A percentile compares a stretch with the other conserved stretches of the same genome.
phyloP scores from a whole-genome alignment of 64 coral and sea anemone genomes.

The Exaiptasia diaphana region DNA sequence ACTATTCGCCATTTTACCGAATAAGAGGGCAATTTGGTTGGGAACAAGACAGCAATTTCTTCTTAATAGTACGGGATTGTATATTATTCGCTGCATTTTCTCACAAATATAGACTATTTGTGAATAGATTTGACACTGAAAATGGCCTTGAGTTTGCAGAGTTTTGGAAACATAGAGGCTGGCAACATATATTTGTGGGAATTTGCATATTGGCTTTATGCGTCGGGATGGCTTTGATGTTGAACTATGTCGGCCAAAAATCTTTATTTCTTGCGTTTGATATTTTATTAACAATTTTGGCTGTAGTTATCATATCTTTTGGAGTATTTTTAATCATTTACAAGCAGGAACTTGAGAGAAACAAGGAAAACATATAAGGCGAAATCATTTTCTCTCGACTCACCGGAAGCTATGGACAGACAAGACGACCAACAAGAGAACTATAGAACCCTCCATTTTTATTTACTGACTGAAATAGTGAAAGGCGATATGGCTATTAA shows the following conservation, averaged over 20 bases:
- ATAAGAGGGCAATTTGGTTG: constrained; percentile 2
- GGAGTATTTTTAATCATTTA: not conserved
- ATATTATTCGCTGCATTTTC: not conserved
- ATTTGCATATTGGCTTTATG: not conserved
- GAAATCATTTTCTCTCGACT: no score
- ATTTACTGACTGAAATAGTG: no score
- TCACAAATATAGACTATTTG: not conserved
- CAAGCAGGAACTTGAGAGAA: no score
- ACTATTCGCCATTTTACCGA: not conserved
- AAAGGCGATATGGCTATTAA: no score
- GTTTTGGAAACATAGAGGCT: constrained; percentile 12
- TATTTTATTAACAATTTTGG: not conserved
- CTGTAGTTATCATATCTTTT: not conserved
- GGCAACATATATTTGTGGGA: constrained; percentile 6
- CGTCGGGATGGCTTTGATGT: not conserved
- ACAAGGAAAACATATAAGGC: no score
- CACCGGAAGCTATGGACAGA: no score
- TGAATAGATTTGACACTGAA: constrained; percentile 1
- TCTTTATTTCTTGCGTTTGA: not conserved
- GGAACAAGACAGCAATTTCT: not conserved
- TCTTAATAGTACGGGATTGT: not conserved
- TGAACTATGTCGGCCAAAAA: not conserved
- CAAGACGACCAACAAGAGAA: no score
- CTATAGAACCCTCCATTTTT: no score
- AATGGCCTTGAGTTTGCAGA: constrained; percentile 6